phyloP scores from a whole-genome alignment of 2,797 vertebrate genomes.

The Morus bassanus region DNA sequence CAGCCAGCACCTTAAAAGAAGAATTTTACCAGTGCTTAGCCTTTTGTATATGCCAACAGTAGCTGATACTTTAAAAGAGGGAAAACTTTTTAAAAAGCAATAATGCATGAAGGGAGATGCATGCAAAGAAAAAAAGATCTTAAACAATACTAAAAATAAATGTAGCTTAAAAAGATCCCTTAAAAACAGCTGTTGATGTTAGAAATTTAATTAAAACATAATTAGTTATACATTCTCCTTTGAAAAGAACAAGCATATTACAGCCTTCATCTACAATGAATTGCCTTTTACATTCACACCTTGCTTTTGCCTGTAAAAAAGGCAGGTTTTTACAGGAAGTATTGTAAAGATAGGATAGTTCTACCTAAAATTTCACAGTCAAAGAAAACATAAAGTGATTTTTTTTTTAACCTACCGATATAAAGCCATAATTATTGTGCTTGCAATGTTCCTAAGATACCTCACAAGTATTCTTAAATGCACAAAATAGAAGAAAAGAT shows the following conservation, averaged over 20 bases:
- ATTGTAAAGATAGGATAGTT: neutral
- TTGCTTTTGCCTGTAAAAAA: constrained; percentile 41
- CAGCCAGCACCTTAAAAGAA: neutral
- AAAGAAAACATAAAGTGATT: constrained; percentile 6
- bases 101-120: neutral
- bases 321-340: constrained; percentile 14
- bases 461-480: neutral
- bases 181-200: constrained; percentile 57
- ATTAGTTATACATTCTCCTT: constrained; percentile 65
- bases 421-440: neutral
- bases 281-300: constrained; percentile 30
- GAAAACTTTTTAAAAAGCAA: constrained; percentile 27
- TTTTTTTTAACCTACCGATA: neutral
- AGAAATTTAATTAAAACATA: constrained; percentile 64
- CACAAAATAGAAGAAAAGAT: neutral
- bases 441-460: neutral
- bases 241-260: constrained; percentile 45
- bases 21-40: neutral
- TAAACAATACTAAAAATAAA: constrained; percentile 62
- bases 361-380: constrained; percentile 30
- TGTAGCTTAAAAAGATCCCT: constrained; percentile 56
- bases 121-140: constrained; percentile 16
- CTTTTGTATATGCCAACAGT: neutral
- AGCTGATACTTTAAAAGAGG: neutral
- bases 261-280: constrained; percentile 14